Evolutionary conservation across 64 coral and sea anemone species (phyloP), one percentile per base, ranked within the genome.

Genomic region (Montipora efflorescens): DNA sequence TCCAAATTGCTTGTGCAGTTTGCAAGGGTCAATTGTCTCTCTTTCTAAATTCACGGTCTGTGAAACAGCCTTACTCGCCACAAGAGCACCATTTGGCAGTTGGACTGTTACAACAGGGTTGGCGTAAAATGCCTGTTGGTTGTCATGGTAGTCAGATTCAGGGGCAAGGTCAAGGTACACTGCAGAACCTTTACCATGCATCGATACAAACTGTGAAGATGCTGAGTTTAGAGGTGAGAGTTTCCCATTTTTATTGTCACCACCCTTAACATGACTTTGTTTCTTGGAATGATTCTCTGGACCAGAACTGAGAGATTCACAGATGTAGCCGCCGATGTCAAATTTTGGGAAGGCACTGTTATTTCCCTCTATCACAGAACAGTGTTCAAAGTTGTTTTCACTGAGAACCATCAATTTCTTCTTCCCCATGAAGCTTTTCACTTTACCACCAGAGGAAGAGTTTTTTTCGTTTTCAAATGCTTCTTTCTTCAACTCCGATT

Each of bases 1-100:
- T 68, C 89, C 87, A 86, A 95, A 88, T 64, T 80, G 16, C 21
- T 87, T 48, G 8, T 61, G 47, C 11, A 95, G 66, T 47, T 15
- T n/a, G 0, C 79, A 19, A 48, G 16, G 7, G 4, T 87, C 48
- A 59, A 87, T 50, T 16, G 59, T 93, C 36, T 66, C 71, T 67
- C 44, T 93, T 8, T 47, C 16, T 45, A 93, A 62, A 18, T 76
- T 61, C 5, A 93, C 57, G 18, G 59, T 23, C 49, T 66, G 43
- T n/a, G 64, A 86, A 86, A 86, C 62, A 70, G 46, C 62, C 13
- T 22, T 86, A 50, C n/a, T 13, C 2, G 19, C 45, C 49, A 50
- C 45, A 87, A 28, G 48, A 47, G 62, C 20, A 19, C 62, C 19
- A 51, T 9, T 87, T 91, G 79, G 0, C 74, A 52, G 36, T 5